Percentiles rank a stretch among this genome's conserved stretches.
phyloP scores from a whole-genome alignment of 2,113 vertebrate species.

The Stomatorhinus ivindoensis region DNA sequence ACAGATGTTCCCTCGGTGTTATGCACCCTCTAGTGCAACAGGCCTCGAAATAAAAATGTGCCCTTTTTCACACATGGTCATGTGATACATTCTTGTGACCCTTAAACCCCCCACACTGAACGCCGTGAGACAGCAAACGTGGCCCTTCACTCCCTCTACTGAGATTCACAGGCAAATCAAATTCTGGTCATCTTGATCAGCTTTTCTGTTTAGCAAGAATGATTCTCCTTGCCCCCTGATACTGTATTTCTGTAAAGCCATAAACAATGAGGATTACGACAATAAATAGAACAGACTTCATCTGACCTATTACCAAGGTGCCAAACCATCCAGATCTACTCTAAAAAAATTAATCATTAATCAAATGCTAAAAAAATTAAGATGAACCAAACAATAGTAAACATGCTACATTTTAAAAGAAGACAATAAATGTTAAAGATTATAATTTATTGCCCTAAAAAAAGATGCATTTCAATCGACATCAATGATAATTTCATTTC shows the following conservation, averaged over 20 bases:
- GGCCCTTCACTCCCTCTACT: constrained; percentile 22
- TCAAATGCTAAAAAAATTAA: constrained; percentile 45
- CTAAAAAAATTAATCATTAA: constrained; percentile 30
- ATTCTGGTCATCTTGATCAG: neutral
- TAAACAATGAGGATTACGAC: constrained; percentile 56
- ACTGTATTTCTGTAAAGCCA: constrained; percentile 43
- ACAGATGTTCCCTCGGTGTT: neutral
- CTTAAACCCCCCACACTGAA: constrained; percentile 27
- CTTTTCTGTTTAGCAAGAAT: neutral
- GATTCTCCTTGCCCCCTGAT: constrained; percentile 14
- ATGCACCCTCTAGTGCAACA: neutral
- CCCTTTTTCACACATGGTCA: constrained; percentile 43
- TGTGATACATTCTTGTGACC: constrained; percentile 43
- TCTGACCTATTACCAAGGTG: constrained; percentile 50
- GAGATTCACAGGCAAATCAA: neutral
- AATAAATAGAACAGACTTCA: constrained; percentile 53
- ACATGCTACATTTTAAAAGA: neutral
- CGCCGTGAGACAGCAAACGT: constrained; percentile 27
- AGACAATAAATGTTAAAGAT: neutral
- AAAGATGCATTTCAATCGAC: neutral
- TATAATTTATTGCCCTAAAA: neutral
- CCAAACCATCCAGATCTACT: constrained; percentile 38
- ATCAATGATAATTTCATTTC: neutral
- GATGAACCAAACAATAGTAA: constrained; percentile 37
- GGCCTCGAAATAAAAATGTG: constrained; percentile 39